A percentile compares a stretch with the other conserved stretches of the same genome.
Conservation (phyloP, 1,140 invertebrate species). For the Drosophila grimshawi region DNA sequence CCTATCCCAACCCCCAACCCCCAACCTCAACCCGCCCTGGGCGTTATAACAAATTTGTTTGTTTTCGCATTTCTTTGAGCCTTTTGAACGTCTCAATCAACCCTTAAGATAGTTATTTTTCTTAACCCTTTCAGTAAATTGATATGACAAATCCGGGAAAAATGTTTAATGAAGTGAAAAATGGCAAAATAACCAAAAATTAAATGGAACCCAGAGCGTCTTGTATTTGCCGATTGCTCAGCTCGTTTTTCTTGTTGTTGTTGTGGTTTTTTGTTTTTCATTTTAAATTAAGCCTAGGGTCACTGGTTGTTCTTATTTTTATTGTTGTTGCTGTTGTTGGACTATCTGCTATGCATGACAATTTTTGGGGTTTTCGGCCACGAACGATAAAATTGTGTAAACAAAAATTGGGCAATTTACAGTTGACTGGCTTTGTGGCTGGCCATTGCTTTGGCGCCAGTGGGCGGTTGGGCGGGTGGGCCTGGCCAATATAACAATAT, state of each 20-base stretch:
- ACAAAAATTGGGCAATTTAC: conserved; percentile 77
- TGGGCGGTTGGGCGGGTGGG: not conserved
- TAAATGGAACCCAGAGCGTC: conserved; percentile 57
- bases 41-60: conserved; percentile 71
- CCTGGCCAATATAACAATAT: not conserved
- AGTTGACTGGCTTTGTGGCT: conserved; percentile 79
- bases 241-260: not conserved
- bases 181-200: conserved; percentile 81
- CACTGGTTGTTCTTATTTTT: conserved; percentile 12
- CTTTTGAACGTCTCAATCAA: conserved; percentile 61
- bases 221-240: not conserved
- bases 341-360: conserved; percentile 45
- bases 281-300: conserved; percentile 47
- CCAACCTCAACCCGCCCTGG: no score
- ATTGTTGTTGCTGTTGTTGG: conserved; percentile 14
- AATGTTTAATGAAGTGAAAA: conserved; percentile 80
- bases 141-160: conserved; percentile 75
- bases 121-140: conserved; percentile 75
- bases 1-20: no score
- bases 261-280: conserved; percentile 17
- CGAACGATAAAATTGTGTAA: conserved; percentile 65
- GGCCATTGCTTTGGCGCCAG: conserved; percentile 62
- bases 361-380: conserved; percentile 31
- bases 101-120: conserved; percentile 52
- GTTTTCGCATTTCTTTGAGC: conserved; percentile 41